Percentiles rank a stretch among this genome's conserved stretches.
Conservation (phyloP, 2,797 vertebrate species). For the Zenarchopterus dispar region DNA sequence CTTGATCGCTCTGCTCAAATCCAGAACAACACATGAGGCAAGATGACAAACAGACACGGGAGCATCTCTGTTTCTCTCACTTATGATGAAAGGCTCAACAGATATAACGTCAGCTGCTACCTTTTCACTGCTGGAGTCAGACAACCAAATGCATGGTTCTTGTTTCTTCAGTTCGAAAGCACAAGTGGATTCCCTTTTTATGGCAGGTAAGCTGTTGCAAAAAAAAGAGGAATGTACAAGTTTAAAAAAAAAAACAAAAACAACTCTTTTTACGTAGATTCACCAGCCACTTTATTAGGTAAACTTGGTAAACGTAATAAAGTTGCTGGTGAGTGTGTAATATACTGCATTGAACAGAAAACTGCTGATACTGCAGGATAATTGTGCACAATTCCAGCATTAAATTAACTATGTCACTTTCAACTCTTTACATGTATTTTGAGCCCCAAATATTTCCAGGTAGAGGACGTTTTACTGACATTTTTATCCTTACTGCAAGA, state of each 20-base stretch:
- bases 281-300: too few relatives aligned
- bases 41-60: neutral
- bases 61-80: neutral
- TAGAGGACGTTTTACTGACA: too few relatives aligned
- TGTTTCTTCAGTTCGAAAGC: slow-evolving; percentile 85
- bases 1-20: slow-evolving; percentile 74
- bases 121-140: slow-evolving; percentile 88
- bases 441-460: too few relatives aligned
- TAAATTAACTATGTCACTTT: too few relatives aligned
- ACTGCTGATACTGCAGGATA: too few relatives aligned
- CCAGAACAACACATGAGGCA: slow-evolving; percentile 7
- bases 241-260: neutral
- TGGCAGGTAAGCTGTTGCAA: slow-evolving; percentile 73
- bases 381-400: too few relatives aligned
- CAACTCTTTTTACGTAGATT: too few relatives aligned
- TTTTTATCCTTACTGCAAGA: too few relatives aligned
- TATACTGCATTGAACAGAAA: too few relatives aligned
- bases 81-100: neutral
- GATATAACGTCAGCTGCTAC: slow-evolving; percentile 57
- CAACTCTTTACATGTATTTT: too few relatives aligned
- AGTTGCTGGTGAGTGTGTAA: too few relatives aligned
- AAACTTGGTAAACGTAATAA: too few relatives aligned
- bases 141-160: slow-evolving; percentile 87
- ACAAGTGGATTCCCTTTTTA: slow-evolving; percentile 67
- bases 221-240: neutral